phyloP scores from a whole-genome alignment of 2,888 invertebrate genomes.

The Acanthosoma haemorrhoidale region DNA sequence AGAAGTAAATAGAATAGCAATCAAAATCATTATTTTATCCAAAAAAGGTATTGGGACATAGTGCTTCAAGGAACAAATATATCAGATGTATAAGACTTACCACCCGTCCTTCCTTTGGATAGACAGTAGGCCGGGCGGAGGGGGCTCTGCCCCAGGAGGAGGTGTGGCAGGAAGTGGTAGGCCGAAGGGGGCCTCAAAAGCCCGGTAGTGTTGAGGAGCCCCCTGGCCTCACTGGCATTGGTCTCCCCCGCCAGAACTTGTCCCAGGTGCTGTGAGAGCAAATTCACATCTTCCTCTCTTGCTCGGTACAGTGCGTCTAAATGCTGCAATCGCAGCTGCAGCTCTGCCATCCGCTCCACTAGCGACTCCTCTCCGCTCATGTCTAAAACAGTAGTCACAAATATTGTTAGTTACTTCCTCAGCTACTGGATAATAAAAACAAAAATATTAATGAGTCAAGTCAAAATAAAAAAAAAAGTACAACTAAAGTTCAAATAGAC shows the following conservation, averaged over 20 bases:
- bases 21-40: no score
- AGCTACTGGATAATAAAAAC: no score
- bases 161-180: slow-evolving; percentile 80
- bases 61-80: no score
- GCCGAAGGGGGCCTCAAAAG: slow-evolving; percentile 62
- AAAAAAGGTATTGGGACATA: no score
- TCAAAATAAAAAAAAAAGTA: no score
- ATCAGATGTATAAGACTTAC: slow-evolving; percentile 44
- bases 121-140: slow-evolving; percentile 72
- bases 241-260: slow-evolving; percentile 45
- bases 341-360: slow-evolving; percentile 65
- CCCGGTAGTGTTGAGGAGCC: slow-evolving; percentile 33
- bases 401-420: background rate
- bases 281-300: slow-evolving; percentile 68
- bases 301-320: slow-evolving; percentile 72
- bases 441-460: no score
- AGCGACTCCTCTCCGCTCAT: slow-evolving; percentile 50
- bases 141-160: slow-evolving; percentile 68
- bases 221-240: slow-evolving; percentile 43
- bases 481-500: no score
- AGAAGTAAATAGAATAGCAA: no score
- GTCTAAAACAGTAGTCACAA: slow-evolving; percentile 50
- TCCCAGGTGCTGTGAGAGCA: slow-evolving; percentile 61
- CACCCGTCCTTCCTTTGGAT: slow-evolving; percentile 64
- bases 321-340: slow-evolving; percentile 71